Evolutionary conservation across 2,797 vertebrate genomes (phyloP).

Genomic region (Liasis olivaceus): DNA sequence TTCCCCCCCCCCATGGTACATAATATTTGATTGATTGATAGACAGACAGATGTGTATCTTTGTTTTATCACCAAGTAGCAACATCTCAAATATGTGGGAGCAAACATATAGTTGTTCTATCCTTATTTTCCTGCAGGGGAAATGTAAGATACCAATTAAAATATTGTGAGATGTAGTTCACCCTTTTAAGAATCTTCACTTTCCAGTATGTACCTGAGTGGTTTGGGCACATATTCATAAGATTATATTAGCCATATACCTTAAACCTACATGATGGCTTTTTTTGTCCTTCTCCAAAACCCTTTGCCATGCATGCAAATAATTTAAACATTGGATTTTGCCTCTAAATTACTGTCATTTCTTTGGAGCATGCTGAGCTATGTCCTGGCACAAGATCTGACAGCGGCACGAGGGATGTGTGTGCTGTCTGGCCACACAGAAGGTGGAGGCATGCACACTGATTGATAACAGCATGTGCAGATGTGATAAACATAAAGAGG

Average conservation of each 20-base stretch:
- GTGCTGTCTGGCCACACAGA: not conserved
- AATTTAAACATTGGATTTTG: constrained; percentile 8
- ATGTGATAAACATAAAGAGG: constrained; percentile 26
- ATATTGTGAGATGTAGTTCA: not conserved
- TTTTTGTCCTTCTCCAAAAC: not conserved
- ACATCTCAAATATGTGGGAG: constrained; percentile 21
- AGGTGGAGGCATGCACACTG: constrained; percentile 23
- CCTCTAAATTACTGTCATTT: constrained; percentile 21
- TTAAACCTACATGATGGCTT: not conserved
- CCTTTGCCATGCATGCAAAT: constrained; percentile 9
- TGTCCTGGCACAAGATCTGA: constrained; percentile 42
- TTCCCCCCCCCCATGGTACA: too few species aligned
- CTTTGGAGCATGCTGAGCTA: not conserved
- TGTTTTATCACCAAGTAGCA: not conserved
- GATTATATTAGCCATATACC: not conserved
- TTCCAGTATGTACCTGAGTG: not conserved
- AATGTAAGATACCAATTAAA: constrained; percentile 26
- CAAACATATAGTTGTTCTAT: constrained; percentile 7
- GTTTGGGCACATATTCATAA: not conserved
- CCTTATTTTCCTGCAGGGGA: not conserved
- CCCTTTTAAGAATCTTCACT: constrained; percentile 28
- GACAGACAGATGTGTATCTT: not conserved
- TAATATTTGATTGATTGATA: not conserved
- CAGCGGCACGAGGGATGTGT: accelerated
- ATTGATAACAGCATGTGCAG: constrained; percentile 13